Evolutionary conservation across 2,113 vertebrate species (phyloP).

Genomic region (Phainopepla nitens): DNA sequence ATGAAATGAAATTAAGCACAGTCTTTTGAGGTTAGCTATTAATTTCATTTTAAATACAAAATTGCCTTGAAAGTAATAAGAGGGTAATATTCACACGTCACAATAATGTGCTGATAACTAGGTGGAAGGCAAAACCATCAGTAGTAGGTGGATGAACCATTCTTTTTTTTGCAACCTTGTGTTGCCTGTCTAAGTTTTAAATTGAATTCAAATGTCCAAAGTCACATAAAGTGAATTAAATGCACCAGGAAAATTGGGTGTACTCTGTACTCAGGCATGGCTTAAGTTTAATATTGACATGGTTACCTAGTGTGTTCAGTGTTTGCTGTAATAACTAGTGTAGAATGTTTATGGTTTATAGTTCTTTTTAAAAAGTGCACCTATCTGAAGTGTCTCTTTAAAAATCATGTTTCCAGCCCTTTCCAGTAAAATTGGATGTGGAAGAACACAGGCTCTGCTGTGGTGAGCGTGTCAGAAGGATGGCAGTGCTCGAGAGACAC

Average conservation of each 20-base stretch:
- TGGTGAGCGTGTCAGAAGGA: background rate
- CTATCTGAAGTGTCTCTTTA: background rate
- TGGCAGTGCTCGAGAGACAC: background rate
- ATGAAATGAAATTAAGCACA: constrained; percentile 59
- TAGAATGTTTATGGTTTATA: background rate
- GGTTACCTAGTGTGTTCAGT: background rate
- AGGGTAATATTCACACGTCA: background rate
- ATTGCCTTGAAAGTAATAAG: constrained; percentile 55
- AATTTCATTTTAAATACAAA: constrained; percentile 68
- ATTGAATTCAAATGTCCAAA: constrained; percentile 6
- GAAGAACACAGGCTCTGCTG: background rate
- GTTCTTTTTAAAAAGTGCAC: background rate
- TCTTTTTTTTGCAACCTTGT: background rate
- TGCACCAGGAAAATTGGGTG: background rate
- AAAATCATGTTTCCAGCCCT: background rate
- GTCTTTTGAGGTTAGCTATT: constrained; percentile 65
- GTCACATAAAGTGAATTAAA: background rate
- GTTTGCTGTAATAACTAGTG: background rate
- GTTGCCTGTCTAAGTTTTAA: background rate
- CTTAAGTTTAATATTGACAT: background rate
- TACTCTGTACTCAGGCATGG: background rate
- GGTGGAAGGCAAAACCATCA: background rate
- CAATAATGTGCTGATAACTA: constrained; percentile 28
- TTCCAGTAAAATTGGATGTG: background rate
- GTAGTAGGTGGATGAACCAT: background rate